These are phyloP conservation scores for Phocoena sinus DNA, from an alignment of 2,113 vertebrate species.

Conservation along the genomic window DNA sequence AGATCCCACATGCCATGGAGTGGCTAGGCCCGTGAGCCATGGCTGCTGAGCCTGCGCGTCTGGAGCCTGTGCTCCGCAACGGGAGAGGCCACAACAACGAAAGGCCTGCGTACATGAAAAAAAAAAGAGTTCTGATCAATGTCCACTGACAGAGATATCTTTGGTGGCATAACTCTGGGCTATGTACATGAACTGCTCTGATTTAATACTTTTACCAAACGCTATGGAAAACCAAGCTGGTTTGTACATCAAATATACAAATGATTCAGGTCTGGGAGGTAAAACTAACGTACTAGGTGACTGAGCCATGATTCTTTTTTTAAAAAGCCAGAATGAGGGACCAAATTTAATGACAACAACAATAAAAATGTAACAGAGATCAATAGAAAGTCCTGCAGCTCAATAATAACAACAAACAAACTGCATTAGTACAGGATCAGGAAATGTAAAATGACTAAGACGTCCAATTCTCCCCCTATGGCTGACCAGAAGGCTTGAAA, in stretches of 20 bases:
- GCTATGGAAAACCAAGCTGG: not conserved
- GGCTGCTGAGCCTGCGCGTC: no score
- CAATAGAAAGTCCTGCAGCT: not conserved
- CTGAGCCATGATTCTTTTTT: not conserved
- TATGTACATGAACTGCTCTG: not conserved
- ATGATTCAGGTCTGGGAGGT: not conserved
- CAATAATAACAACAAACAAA: not conserved
- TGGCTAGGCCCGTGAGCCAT: no score
- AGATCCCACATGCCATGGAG: no score
- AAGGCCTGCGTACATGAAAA: no score
- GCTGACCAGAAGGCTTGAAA: not conserved
- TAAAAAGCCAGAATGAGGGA: not conserved
- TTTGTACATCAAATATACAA: not conserved
- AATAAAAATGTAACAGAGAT: not conserved
- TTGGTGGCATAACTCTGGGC: not conserved
- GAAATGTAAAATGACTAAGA: not conserved
- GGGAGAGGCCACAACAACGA: no score
- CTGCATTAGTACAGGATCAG: not conserved
- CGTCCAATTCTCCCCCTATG: not conserved
- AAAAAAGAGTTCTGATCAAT: not conserved
- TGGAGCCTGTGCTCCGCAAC: no score
- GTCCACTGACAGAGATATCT: not conserved
- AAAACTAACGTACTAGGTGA: not conserved
- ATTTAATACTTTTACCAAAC: not conserved
- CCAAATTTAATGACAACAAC: not conserved